Base-by-base conservation (phyloP, 1,140 invertebrate genomes). In the Oscheius sp. region DNA sequence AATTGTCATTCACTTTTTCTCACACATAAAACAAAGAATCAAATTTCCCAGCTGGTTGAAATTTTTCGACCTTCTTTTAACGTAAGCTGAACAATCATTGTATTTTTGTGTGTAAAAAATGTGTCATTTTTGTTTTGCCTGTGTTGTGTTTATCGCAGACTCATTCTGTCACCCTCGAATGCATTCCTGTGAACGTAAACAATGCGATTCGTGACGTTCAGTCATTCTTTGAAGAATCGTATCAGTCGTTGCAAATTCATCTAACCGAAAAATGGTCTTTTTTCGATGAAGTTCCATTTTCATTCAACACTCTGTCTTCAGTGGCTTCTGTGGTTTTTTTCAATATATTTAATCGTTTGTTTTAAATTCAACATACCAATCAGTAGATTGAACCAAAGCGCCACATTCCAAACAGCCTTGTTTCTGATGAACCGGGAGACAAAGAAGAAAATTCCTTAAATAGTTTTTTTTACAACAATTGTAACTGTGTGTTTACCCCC, bases 331-430 rank as follows among this genome's bases (percentile, higher is more conserved):
- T 45, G 2, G 28, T 68, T 73, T n/a, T n/a, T n/a, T n/a, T n/a
- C n/a, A n/a, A n/a, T n/a, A n/a, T n/a, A n/a, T n/a, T n/a, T n/a
- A n/a, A n/a, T n/a, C n/a, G n/a, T n/a, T n/a, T n/a, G n/a, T n/a
- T n/a, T n/a, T n/a, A n/a, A n/a, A n/a, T n/a, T n/a, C 4, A 26
- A 45, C 64, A 32, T 63, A 65, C 82, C 82, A 58, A 83, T 82
- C n/a, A 83, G 63, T 15, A 83, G 67, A 70, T 83, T 83, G 68
- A 82, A 84, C 79, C 79, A 83, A 23, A 83, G 63, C 2, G 75
- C 55, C n/a, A 78, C 70, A 63, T 83, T 83, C 82, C 82, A 84
- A 38, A 77, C 61, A 34, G 73, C 75, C 2, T 77, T 52, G 13
- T 68, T 65, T 64, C 66, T 69, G 38, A 83, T 84, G n/a, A 83